phyloP scores from a whole-genome alignment of 2,113 vertebrate species.

The Leptosomus discolor region DNA sequence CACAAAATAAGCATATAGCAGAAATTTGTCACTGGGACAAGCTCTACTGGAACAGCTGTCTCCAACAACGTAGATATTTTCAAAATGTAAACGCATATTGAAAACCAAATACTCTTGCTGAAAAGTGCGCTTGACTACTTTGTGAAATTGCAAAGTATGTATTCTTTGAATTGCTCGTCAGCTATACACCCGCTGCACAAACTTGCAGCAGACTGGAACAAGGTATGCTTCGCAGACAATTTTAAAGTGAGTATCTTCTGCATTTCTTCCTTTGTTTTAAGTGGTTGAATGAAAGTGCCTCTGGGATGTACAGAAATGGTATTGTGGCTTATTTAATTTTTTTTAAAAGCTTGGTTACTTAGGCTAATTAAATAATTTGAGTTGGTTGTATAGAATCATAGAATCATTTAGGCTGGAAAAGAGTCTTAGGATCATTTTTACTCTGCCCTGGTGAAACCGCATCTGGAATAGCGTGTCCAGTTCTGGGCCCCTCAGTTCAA shows the following conservation, averaged over 20 bases:
- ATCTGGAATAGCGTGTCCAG: too few relatives aligned
- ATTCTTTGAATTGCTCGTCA: neutral
- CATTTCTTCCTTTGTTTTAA: neutral
- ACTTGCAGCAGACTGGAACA: neutral
- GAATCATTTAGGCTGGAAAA: neutral
- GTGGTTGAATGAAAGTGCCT: neutral
- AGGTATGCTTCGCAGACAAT: neutral
- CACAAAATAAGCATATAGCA: neutral
- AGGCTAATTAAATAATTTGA: neutral
- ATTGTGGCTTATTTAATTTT: neutral
- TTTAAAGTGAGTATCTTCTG: neutral
- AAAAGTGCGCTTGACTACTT: neutral
- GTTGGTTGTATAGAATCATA: neutral
- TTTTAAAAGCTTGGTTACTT: neutral
- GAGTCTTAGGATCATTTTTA: neutral
- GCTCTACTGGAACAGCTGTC: neutral
- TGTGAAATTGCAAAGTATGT: neutral
- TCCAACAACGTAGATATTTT: neutral
- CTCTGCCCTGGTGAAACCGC: too few relatives aligned
- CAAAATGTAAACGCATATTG: neutral
- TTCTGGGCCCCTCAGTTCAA: too few relatives aligned
- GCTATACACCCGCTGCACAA: neutral
- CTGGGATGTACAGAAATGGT: neutral
- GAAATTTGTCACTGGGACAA: neutral
- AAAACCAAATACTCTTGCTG: neutral